Evolutionary conservation across 1,140 invertebrate species (phyloP).

Genomic region (Vollenhovia emeryi): DNA sequence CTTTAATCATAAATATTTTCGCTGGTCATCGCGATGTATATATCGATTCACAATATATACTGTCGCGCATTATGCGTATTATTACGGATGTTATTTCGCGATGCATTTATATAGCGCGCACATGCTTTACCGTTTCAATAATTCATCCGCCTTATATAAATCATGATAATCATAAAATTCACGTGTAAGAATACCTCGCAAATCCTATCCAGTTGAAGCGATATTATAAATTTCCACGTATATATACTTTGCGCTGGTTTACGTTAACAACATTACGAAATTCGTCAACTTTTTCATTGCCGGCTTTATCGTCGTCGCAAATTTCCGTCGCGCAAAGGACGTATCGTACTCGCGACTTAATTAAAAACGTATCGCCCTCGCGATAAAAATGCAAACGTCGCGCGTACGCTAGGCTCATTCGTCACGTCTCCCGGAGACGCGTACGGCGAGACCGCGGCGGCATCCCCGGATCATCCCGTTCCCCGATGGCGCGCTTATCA

Average conservation of each 20-base stretch:
- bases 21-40: not conserved
- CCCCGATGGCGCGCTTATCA: conserved; percentile 45
- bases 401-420: not conserved
- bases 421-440: not conserved
- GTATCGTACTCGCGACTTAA: not conserved
- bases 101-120: not conserved
- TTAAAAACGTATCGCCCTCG: not conserved
- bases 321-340: not conserved
- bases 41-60: not conserved
- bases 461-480: conserved; percentile 25
- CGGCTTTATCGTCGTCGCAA: not conserved
- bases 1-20: conserved; percentile 48
- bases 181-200: not conserved
- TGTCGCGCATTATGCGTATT: not conserved
- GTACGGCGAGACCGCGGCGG: not conserved
- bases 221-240: conserved; percentile 3
- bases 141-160: conserved; percentile 9
- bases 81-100: not conserved
- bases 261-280: not conserved
- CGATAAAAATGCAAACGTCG: conserved; percentile 1
- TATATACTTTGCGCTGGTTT: not conserved
- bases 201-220: not conserved
- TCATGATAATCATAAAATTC: not conserved
- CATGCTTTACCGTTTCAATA: not conserved
- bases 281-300: not conserved